Evolutionary conservation across 2,797 vertebrate genomes (phyloP).

Genomic region (Cossypha dichroa): DNA sequence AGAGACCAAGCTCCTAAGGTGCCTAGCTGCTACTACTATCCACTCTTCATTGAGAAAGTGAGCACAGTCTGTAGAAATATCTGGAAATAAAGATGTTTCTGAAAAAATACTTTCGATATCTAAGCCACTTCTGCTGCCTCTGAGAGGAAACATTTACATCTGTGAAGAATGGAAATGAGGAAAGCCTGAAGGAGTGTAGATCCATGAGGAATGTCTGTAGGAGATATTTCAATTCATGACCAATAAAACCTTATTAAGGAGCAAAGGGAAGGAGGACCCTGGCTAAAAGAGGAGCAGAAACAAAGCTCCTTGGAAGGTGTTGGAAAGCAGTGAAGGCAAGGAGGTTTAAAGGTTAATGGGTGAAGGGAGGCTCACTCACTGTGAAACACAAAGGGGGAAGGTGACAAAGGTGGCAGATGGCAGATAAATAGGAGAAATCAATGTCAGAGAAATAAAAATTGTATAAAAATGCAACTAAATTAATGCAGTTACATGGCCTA

Average conservation of each 20-base stretch:
- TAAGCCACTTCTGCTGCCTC: background rate
- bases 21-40: background rate
- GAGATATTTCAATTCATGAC: background rate
- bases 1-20: background rate
- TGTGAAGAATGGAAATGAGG: background rate
- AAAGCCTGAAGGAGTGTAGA: background rate
- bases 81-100: background rate
- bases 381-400: background rate
- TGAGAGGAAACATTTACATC: background rate
- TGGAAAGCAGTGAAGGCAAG: background rate
- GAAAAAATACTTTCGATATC: background rate
- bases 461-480: background rate
- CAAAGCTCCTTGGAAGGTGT: background rate
- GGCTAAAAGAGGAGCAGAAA: background rate
- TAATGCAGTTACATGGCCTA: background rate
- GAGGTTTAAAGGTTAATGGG: background rate
- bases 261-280: background rate
- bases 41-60: background rate
- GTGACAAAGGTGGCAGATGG: rapidly evolving
- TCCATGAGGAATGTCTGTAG: background rate
- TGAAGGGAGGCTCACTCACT: background rate
- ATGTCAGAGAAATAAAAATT: background rate
- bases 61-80: background rate
- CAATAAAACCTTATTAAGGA: background rate
- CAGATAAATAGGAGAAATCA: background rate